Conservation (phyloP, 1,140 invertebrate genomes). For the Dolichoris vasculosae region DNA sequence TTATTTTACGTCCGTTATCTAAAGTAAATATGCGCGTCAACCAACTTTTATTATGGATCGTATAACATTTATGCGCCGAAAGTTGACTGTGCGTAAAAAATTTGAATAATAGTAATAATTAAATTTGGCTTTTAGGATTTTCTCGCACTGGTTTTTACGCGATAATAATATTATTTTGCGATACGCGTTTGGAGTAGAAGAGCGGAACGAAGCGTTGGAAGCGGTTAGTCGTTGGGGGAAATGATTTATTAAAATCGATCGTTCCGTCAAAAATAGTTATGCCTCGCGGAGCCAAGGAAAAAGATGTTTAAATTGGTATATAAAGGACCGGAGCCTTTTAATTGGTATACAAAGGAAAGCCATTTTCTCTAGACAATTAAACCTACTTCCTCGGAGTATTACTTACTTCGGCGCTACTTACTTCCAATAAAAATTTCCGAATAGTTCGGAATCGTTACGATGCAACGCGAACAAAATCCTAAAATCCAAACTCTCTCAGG, state of each 20-base stretch:
- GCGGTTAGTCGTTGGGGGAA: too few relatives aligned
- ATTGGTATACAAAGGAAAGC: background rate
- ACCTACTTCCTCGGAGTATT: background rate
- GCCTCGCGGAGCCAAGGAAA: background rate
- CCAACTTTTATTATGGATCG: background rate
- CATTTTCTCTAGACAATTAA: background rate
- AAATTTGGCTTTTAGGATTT: too few relatives aligned
- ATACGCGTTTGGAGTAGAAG: too few relatives aligned
- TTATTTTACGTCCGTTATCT: background rate
- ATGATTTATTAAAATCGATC: too few relatives aligned
- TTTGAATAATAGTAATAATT: background rate
- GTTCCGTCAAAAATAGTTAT: too few relatives aligned
- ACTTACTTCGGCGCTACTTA: background rate
- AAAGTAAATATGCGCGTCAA: too few relatives aligned
- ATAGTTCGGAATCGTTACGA: background rate
- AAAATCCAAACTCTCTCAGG: constrained; percentile 25
- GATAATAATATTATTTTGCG: too few relatives aligned
- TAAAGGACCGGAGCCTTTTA: background rate
- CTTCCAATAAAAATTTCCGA: background rate
- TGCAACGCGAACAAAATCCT: background rate
- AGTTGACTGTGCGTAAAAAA: background rate
- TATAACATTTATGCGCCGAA: background rate
- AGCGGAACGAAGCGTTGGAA: too few relatives aligned
- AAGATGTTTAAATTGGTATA: too few relatives aligned
- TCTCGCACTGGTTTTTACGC: too few relatives aligned